Evolutionary conservation across 2,113 vertebrate genomes (phyloP).

Genomic region (Ochotona princeps): DNA sequence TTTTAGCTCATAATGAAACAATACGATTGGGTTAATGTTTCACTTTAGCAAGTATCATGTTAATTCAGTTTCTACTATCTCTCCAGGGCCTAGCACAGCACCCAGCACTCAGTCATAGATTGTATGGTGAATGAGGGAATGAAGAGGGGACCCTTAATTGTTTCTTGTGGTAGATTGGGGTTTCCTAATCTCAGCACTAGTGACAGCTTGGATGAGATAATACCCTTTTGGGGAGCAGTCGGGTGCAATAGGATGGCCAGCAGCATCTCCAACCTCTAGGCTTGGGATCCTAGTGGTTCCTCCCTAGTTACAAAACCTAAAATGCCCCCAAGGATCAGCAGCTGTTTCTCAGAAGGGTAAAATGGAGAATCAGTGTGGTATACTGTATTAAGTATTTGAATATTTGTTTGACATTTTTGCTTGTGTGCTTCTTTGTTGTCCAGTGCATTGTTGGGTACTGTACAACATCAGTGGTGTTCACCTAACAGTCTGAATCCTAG

Average conservation of each 20-base stretch:
- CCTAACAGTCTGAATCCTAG: not conserved
- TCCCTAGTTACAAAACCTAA: not conserved
- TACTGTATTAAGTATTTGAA: not conserved
- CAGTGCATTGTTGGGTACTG: not conserved
- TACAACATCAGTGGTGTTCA: not conserved
- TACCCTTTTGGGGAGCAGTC: not conserved
- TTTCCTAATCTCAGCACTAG: not conserved
- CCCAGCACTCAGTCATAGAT: slow-evolving; percentile 5
- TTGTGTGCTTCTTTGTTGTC: not conserved
- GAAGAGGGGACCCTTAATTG: not conserved
- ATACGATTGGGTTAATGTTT: not conserved
- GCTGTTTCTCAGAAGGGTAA: not conserved
- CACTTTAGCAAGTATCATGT: not conserved
- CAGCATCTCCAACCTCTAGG: not conserved
- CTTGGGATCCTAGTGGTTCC: too few relatives aligned
- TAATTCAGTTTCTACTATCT: not conserved
- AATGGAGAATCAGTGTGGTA: not conserved
- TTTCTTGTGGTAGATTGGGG: not conserved
- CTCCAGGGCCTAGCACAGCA: not conserved
- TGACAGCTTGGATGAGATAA: not conserved
- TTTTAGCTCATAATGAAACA: slow-evolving; percentile 18
- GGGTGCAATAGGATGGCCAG: not conserved
- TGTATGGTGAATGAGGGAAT: not conserved
- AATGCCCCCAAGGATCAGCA: not conserved
- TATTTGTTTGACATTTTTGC: not conserved